Evolutionary conservation across 2,888 invertebrate species (phyloP).

Genomic region (Eubasilissa splendida): DNA sequence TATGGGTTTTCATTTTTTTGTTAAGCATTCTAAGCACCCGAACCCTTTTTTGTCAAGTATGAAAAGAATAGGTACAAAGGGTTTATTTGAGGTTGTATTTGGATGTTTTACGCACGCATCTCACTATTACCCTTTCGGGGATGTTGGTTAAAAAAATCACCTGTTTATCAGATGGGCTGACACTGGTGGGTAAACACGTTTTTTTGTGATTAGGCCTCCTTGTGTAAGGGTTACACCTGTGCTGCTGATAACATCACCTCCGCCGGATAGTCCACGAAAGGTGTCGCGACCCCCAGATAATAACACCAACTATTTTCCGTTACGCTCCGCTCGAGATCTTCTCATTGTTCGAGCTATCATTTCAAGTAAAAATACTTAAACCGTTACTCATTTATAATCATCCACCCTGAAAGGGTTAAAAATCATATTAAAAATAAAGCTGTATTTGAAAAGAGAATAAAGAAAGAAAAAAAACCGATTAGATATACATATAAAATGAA

Average conservation of each 20-base stretch:
- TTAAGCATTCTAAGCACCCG: conserved; percentile 40
- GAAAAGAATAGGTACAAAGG: conserved; percentile 49
- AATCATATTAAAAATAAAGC: no score
- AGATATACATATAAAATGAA: no score
- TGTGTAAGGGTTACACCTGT: conserved; percentile 48
- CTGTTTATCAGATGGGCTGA: conserved; percentile 55
- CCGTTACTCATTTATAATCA: conserved; percentile 16
- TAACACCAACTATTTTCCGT: conserved; percentile 11
- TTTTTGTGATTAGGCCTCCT: conserved; percentile 45
- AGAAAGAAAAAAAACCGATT: no score
- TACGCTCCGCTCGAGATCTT: neutral
- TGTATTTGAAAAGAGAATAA: no score
- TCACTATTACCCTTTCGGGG: conserved; percentile 48
- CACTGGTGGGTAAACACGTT: conserved; percentile 53
- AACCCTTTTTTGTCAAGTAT: conserved; percentile 53
- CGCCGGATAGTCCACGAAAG: conserved; percentile 20
- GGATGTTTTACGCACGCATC: conserved; percentile 32
- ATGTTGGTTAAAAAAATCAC: conserved; percentile 51
- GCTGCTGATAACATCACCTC: conserved; percentile 44
- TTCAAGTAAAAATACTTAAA: neutral
- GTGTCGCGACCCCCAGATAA: conserved; percentile 41
- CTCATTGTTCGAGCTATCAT: neutral
- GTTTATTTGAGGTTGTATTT: conserved; percentile 47
- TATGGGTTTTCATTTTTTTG: conserved; percentile 54
- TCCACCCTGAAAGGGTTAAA: no score